Conservation (phyloP, 1,140 invertebrate species). For the Dreissena rostriformis region DNA sequence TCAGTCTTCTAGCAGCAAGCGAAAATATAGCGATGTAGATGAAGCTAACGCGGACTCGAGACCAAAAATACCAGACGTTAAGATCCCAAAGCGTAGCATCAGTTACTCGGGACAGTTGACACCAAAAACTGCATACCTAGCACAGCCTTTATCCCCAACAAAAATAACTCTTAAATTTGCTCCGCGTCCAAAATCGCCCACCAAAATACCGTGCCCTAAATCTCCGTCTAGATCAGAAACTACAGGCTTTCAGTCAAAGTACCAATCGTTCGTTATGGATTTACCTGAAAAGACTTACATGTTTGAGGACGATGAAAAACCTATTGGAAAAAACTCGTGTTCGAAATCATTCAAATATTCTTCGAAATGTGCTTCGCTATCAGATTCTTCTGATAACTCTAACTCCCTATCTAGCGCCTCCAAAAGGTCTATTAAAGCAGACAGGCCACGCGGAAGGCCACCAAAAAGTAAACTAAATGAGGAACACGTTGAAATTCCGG, state of each 20-base stretch:
- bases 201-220: slow-evolving; percentile 28
- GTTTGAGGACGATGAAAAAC: slow-evolving; percentile 39
- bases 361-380: not conserved
- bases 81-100: slow-evolving; percentile 25
- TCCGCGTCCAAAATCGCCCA: slow-evolving; percentile 24
- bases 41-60: not conserved
- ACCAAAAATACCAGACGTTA: slow-evolving; percentile 35
- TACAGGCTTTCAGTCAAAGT: slow-evolving; percentile 48
- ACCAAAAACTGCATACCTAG: slow-evolving; percentile 42
- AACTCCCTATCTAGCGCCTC: not conserved
- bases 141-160: slow-evolving; percentile 45
- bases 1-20: slow-evolving; percentile 15
- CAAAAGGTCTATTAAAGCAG: slow-evolving; percentile 13
- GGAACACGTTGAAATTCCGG: slow-evolving; percentile 4
- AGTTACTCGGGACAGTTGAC: slow-evolving; percentile 41
- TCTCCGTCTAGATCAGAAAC: slow-evolving; percentile 44
- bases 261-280: slow-evolving; percentile 50
- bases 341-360: slow-evolving; percentile 1
- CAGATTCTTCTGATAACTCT: not conserved
- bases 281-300: slow-evolving; percentile 41
- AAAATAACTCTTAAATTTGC: slow-evolving; percentile 47
- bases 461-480: slow-evolving; percentile 18
- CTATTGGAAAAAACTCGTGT: not conserved
- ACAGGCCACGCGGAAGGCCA: slow-evolving; percentile 37
- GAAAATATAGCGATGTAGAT: slow-evolving; percentile 28